Conservation (phyloP, 2,888 invertebrate species). For the Lasioglossum lativentre region DNA sequence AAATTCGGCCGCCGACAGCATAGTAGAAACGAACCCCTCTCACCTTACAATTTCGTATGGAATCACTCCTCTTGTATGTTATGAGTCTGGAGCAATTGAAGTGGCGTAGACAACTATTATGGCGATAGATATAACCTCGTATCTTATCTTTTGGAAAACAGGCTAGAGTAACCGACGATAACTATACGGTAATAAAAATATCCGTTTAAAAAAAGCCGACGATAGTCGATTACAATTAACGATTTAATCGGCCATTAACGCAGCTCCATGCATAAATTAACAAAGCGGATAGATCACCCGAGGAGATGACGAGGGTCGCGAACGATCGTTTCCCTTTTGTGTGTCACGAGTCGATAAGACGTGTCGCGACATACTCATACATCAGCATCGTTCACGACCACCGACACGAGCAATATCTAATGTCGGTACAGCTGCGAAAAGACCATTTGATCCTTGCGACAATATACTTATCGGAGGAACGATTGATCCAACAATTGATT, state of each 20-base stretch:
- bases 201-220: background rate
- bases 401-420: conserved; percentile 8
- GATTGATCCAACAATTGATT: background rate
- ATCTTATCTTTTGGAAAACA: background rate
- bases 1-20: background rate
- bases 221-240: conserved; percentile 45
- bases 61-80: background rate
- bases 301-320: conserved; percentile 38
- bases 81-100: background rate
- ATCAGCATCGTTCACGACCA: background rate
- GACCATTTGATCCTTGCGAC: background rate
- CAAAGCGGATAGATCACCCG: conserved; percentile 12
- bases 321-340: conserved; percentile 51
- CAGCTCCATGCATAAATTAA: conserved; percentile 6
- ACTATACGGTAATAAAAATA: background rate
- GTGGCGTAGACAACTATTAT: background rate
- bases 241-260: background rate
- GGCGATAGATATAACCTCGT: background rate
- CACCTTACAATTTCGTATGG: too few species aligned
- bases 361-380: conserved; percentile 1
- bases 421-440: background rate
- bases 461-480: background rate
- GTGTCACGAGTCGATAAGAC: conserved; percentile 40
- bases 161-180: background rate
- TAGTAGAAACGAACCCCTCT: too few species aligned